Evolutionary conservation across 2,797 vertebrate species (phyloP), one percentile per base, ranked within the genome.

Genomic region (Todus mexicanus): DNA sequence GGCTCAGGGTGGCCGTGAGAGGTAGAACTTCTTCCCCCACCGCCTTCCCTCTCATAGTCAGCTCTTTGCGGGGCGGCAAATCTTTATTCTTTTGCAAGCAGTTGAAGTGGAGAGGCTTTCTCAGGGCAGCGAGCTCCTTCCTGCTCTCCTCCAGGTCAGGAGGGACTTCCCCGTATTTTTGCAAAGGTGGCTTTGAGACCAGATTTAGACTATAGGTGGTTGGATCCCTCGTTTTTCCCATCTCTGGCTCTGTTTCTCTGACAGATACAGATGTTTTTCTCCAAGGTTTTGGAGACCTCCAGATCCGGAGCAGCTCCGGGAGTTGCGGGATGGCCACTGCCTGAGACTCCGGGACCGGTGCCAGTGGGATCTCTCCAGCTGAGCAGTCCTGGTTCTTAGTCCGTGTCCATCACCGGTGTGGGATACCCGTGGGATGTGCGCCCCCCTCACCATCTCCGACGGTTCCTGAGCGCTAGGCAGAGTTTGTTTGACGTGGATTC

Each of bases 311-410:
- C 54, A 40, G 14, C 26, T 35, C 29, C 2, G 12, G 7, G 19
- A 8, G n/a, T 15, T 14, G n/a, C 11, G 20, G 42, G 38, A 7
- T 4, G 7, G 23, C 43, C 10, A 33, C 11, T 7, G 56, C 38
- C 81, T 15, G 66, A 0, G 47, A 15, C 7, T n/a, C 42, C 4
- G 15, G 29, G 6, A 9, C 15, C 8, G 7, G 23, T 27, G 66
- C 35, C 4, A 1, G 3, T 2, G n/a, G 11, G 6, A 2, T 45
- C 6, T 12, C 37, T 25, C 10, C 5, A 4, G 11, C 45, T 7
- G 59, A 16, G 15, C 51, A 3, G 2, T 2, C 22, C 66, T 3
- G 84, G 7, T 20, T 64, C 10, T 31, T 66, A 6, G 22, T 2
- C 18, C 3, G 5, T 56, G 33, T 14, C 14, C 4, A 15, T 3